Evolutionary conservation across 2,888 invertebrate species (phyloP), one percentile per base, ranked within the genome.

Genomic region (Phytoseiulus persimilis): DNA sequence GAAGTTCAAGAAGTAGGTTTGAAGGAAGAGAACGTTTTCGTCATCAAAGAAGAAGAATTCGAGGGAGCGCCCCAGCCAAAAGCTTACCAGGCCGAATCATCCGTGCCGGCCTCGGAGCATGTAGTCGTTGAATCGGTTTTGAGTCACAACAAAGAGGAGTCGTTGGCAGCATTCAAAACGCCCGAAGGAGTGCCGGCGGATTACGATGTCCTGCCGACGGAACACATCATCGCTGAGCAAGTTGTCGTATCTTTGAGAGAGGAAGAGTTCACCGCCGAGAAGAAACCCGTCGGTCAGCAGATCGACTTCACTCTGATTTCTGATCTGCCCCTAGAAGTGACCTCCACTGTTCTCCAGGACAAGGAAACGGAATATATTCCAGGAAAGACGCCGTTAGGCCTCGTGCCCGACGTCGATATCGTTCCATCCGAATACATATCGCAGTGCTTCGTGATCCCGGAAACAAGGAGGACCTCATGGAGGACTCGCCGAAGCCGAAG

Each of bases 21-120:
- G 39, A 87, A 39, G 28, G 87, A 87, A 33, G 87, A 87, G 39
- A 87, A 33, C 9, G 32, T 87, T 89, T 90, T 90, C 23, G 83
- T 89, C 32, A 83, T 91, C 23, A 91, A 91, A 89, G 91, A 91
- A 90, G 90, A 83, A 14, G 91, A 91, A 89, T 90, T 91, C 89
- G 90, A 84, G 32, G 33, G 89, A 28, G 91, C 90, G 65, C 90
- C 91, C 83, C 89, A 90, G 83, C 91, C 91, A 18, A 90, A 90
- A 46, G 90, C 90, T 39, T 90, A 89, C 18, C 90, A 90, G 31
- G 91, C 91, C 65, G 84, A 89, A 32, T 90, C 90, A 83, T 90
- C 90, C 83, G 31, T 91, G 23, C 90, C 90, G 46, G 83, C 91
- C 31, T 90, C 91, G 83, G 90, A 91, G 83, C 91, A 91, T 89